Evolutionary conservation across 2,888 invertebrate species (phyloP).

Genomic region (Myopa tessellatipennis): DNA sequence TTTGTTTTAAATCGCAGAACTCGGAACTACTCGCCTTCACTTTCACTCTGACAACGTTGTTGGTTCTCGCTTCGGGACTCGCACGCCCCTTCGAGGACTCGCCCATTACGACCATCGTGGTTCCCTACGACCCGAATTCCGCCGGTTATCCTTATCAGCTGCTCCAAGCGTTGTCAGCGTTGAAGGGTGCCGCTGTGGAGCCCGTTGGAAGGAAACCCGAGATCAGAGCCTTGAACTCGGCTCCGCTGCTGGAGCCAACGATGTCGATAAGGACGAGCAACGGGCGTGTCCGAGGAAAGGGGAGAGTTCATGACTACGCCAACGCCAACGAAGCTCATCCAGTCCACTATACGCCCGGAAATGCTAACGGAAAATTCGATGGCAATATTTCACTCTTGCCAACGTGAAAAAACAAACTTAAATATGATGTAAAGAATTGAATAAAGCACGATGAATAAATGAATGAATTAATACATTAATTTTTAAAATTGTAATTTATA

Average conservation of each 20-base stretch:
- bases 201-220: constrained; percentile 11
- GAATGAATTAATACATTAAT: neutral
- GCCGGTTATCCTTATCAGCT: constrained; percentile 49
- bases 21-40: neutral
- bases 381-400: constrained; percentile 53
- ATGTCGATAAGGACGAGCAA: neutral
- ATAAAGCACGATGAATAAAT: neutral
- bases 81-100: constrained; percentile 47
- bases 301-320: neutral
- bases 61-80: neutral
- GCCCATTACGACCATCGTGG: constrained; percentile 51
- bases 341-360: constrained; percentile 56
- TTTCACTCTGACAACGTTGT: neutral
- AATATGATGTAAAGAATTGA: neutral
- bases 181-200: constrained; percentile 48
- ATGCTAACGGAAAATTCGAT: constrained; percentile 57
- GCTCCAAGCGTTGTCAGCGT: constrained; percentile 34
- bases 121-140: constrained; percentile 50
- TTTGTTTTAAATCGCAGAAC: neutral
- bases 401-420: neutral
- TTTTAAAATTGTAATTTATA: constrained; percentile 19
- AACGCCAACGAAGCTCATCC: constrained; percentile 53
- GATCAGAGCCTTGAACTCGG: constrained; percentile 47
- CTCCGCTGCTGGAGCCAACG: constrained; percentile 33
- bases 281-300: neutral